Base-by-base conservation (phyloP, 1,140 invertebrate species). In the Drosophila sechellia region DNA sequence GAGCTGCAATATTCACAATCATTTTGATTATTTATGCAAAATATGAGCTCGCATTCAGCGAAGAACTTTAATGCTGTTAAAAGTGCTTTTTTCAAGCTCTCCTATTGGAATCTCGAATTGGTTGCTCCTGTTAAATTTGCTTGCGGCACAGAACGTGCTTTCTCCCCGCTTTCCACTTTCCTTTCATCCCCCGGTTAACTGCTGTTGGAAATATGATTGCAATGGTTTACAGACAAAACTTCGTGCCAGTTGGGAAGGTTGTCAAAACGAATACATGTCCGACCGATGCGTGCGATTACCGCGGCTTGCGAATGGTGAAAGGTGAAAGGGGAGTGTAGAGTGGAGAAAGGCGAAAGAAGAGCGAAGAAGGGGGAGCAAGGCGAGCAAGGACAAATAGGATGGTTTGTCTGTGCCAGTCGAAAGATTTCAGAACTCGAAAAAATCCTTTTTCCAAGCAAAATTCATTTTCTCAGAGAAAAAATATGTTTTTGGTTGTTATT, bases 151-250 rank as follows among this genome's bases (percentile, higher is more conserved):
- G 61, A 64, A 45, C 57, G 46, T 64, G 64, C 22, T 55, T 12
- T 8, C 22, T 20, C 37, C 71, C 43, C 39, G 13, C 25, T 42
- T 42, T 34, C 52, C 35, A 12, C 27, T 50, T 50, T 35, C 27
- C 27, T 31, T 11, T 39, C 13, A 13, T 22, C n/a, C 13, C 31
- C 3, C 5, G 58, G 54, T 66, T 68, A 66, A 63, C 60, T 49
- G 64, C 64, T 61, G 60, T 57, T 80, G 59, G 63, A 79, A 73
- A 77, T 85, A 85, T 77, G 81, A 85, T 85, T 80, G 85, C 77
- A 84, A 84, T 80, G 76, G 80, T 75, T 83, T 64, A 75, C 79
- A 83, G 61, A 76, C 46, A 74, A 48, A 52, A 66, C 53, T 27
- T 43, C 53, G 71, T 84, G 80, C 80, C 80, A 83, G 75, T 75